A percentile compares a stretch with the other conserved stretches of the same genome.
phyloP scores from a whole-genome alignment of 64 coral and sea anemone genomes.

The Porites lutea region DNA sequence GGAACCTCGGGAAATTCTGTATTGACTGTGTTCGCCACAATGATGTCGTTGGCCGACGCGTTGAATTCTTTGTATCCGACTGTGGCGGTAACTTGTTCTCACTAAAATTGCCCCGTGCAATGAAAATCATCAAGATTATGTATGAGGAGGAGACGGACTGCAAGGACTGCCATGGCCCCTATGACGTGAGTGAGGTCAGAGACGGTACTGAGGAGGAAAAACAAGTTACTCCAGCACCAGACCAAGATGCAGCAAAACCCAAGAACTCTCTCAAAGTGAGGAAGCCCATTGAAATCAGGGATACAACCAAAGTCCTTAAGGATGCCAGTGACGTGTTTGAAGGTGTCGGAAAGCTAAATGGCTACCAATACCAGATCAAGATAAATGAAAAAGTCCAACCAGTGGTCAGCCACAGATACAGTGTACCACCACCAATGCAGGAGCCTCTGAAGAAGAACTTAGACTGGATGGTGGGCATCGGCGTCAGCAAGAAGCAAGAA shows the following conservation, averaged over 20 bases:
- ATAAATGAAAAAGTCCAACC: too few species aligned
- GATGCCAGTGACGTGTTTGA: constrained; percentile 80
- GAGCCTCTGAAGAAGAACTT: constrained; percentile 29
- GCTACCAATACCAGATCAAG: too few species aligned
- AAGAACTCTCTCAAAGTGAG: constrained; percentile 78
- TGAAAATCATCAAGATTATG: constrained; percentile 34
- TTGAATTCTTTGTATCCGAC: constrained; percentile 89
- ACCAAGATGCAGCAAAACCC: constrained; percentile 14
- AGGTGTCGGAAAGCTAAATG: constrained; percentile 75
- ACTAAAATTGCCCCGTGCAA: constrained; percentile 75
- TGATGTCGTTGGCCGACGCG: constrained; percentile 89
- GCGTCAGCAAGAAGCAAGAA: constrained; percentile 82
- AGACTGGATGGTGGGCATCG: constrained; percentile 43
- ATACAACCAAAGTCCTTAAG: constrained; percentile 80
- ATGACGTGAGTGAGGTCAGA: constrained; percentile 80
- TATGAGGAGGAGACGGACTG: constrained; percentile 78
- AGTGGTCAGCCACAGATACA: neutral
- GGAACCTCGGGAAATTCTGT: constrained; percentile 39
- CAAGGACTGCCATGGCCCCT: constrained; percentile 79
- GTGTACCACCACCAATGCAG: too few species aligned
- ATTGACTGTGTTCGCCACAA: constrained; percentile 88
- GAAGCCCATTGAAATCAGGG: constrained; percentile 77
- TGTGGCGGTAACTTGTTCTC: constrained; percentile 89
- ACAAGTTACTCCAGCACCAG: constrained; percentile 55
- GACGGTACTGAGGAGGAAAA: constrained; percentile 68